Evolutionary conservation across 92 coral and sea anemone species (phyloP).

Genomic region (Paragorgia papillata): DNA sequence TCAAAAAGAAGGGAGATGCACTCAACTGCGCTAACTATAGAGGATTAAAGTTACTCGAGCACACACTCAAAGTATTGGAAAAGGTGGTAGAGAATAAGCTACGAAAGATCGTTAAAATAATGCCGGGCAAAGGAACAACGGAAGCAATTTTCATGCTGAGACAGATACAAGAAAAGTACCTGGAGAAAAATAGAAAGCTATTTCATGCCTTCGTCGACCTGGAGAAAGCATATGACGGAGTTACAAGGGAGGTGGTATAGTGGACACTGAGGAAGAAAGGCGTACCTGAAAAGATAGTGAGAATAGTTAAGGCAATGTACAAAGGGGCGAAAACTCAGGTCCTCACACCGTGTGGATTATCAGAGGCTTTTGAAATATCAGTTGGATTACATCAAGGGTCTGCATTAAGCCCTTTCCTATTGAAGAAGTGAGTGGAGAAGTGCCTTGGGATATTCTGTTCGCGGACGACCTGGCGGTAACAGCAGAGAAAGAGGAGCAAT

Average conservation of each 20-base stretch:
- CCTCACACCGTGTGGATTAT: background rate
- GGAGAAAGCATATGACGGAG: too few relatives aligned
- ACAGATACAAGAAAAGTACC: too few relatives aligned
- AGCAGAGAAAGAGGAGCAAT: background rate
- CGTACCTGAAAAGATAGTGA: slow-evolving; percentile 4
- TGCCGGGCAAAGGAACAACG: too few relatives aligned
- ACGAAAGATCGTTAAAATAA: too few relatives aligned
- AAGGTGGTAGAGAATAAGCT: too few relatives aligned
- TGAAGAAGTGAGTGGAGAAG: background rate
- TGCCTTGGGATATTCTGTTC: slow-evolving; percentile 12
- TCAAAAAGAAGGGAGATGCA: too few relatives aligned
- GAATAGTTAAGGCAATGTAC: slow-evolving; percentile 1
- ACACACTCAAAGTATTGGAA: too few relatives aligned
- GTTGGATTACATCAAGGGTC: slow-evolving; percentile 17
- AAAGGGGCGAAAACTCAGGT: background rate
- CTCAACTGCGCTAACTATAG: too few relatives aligned
- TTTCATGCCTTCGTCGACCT: too few relatives aligned
- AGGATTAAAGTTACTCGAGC: too few relatives aligned
- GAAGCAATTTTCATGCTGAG: too few relatives aligned
- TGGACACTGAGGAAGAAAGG: slow-evolving; percentile 12
- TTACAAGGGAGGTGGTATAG: background rate
- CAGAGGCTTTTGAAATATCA: background rate
- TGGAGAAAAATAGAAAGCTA: too few relatives aligned
- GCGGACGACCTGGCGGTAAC: slow-evolving; percentile 9
- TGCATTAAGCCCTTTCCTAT: slow-evolving; percentile 8